Evolutionary conservation across 2,888 invertebrate genomes (phyloP).

Genomic region (Ennomos erosarius): DNA sequence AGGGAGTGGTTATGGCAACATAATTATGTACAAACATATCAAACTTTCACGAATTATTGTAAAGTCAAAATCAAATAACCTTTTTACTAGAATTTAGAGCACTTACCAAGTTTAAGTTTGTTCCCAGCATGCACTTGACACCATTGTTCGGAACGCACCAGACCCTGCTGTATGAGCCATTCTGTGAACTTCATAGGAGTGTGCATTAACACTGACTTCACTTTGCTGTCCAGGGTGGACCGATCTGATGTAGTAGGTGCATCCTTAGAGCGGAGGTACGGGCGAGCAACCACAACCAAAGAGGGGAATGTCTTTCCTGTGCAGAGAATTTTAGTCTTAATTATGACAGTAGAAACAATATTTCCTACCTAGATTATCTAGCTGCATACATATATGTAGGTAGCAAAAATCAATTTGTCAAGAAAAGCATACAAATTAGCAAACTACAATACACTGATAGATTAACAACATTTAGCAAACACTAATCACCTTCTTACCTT

Average conservation of each 20-base stretch:
- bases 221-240: conserved; percentile 89
- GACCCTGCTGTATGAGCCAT: conserved; percentile 94
- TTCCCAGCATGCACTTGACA: conserved; percentile 88
- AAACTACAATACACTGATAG: too few species aligned
- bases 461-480: neutral
- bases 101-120: conserved; percentile 89
- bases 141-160: conserved; percentile 92
- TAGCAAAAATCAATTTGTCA: too few species aligned
- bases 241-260: conserved; percentile 84
- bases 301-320: conserved; percentile 94
- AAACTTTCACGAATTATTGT: neutral
- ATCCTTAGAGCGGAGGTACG: conserved; percentile 90
- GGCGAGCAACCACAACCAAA: conserved; percentile 92
- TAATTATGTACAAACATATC: too few species aligned
- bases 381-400: too few species aligned
- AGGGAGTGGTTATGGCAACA: too few species aligned
- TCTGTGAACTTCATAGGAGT: conserved; percentile 94
- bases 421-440: too few species aligned
- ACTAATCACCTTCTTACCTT: conserved; percentile 67
- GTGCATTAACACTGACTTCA: conserved; percentile 92
- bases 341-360: too few species aligned
- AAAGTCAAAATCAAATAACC: neutral
- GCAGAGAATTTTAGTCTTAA: neutral
- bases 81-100: neutral
- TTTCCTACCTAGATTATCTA: too few species aligned